Base-by-base conservation (phyloP, 2,113 vertebrate genomes). In the Apaloderma vittatum region DNA sequence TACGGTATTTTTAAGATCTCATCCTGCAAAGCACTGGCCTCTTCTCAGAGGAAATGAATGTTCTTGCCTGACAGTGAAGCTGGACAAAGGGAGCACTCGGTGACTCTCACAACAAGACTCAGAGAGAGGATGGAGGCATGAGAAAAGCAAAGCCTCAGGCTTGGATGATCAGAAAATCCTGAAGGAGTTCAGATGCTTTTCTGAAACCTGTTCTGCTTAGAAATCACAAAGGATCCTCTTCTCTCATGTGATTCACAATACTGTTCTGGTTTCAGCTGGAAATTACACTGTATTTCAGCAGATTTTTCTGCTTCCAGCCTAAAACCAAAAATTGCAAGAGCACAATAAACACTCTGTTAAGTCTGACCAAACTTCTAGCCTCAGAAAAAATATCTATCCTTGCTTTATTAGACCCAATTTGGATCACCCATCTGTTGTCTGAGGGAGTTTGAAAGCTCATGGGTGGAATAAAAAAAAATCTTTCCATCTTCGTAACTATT, bases 341-440 rank as follows among this genome's bases (percentile, higher is more conserved):
- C 84, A 91, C 78, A 81, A 95, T 79, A 93, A 96, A 94, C 88
- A 93, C 80, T 79, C 74, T 78, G 51, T 86, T 89, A 94, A 94
- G 94, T 77, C 89, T 90, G 71, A 96, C 82, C 73, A 92, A 94
- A 96, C 86, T 71, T 62, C 43, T 71, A 94, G 83, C 72, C 78
- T 93, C 82, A 72, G 91, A 97, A 96, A 89, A 92, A 96, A 91
- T 90, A 94, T 93, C 73, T 85, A 82, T 90, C 77, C 90, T 83
- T 89, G 88, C 90, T 95, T 96, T 96, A 96, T 95, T 94, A 94
- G 95, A 93, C 91, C 93, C 70, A 91, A 88, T 95, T 97, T 95
- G 93, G 81, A 96, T 97, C 94, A 97, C 95, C 95, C 95, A 97
- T 97, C 97, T 97, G 95, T 88, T 95, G 93, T 97, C 79, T 97